phyloP scores from a whole-genome alignment of 2,113 vertebrate genomes.

The Aldabrachelys gigantea region DNA sequence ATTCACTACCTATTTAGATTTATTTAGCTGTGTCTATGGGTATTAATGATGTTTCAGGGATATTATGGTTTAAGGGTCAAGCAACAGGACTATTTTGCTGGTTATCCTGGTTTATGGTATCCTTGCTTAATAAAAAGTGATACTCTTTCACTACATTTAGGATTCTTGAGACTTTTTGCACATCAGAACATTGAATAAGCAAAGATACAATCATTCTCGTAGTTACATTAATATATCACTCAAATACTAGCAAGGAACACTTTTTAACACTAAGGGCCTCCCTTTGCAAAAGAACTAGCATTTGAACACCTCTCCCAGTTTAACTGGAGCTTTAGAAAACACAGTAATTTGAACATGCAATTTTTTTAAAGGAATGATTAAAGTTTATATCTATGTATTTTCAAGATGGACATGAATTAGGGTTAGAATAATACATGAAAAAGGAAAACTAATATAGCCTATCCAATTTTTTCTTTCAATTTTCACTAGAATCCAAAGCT shows the following conservation, averaged over 20 bases:
- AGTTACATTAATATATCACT: background rate
- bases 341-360: background rate
- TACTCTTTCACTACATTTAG: background rate
- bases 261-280: background rate
- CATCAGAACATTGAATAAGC: background rate
- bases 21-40: background rate
- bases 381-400: background rate
- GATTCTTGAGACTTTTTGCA: background rate
- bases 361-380: background rate
- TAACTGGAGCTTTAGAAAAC: background rate
- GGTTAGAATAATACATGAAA: background rate
- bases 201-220: background rate
- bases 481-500: background rate
- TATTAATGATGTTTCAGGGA: background rate
- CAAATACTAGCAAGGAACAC: background rate
- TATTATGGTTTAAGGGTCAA: background rate
- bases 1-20: background rate
- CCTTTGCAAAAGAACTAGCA: background rate
- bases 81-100: background rate
- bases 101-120: background rate
- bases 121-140: background rate
- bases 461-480: background rate
- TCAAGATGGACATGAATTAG: background rate
- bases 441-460: background rate
- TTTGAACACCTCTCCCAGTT: background rate